Evolutionary conservation across 92 coral and sea anemone genomes (phyloP), one percentile per base, ranked within the genome.

Genomic region (Anthopleura xanthogrammica): DNA sequence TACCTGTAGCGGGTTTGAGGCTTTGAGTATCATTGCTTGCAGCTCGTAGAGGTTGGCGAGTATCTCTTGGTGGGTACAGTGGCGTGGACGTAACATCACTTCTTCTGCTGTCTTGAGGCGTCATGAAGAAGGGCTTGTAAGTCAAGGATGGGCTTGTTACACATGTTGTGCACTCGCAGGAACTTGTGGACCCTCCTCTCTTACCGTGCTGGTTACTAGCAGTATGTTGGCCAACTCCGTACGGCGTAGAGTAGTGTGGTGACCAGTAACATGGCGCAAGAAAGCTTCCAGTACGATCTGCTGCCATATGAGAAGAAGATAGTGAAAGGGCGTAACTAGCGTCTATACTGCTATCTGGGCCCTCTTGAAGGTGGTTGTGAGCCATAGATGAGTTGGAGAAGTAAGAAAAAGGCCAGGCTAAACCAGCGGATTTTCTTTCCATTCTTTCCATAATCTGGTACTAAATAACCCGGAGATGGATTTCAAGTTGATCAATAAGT

Each of bases 191-290:
- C 29, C 14, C 71, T 10, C 71, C 41, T 20, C 71, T 16, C 22
- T 79, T 79, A 5, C n/a, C 72, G 7, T 56, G 64, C 39, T 42
- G 75, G 40, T 19, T 16, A 17, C 29, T 43, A 5, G 24, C 74
- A 22, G 22, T 50, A 57, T 81, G 84, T 10, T 41, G 75, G n/a
- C 46, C 17, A 16, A 68, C 77, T 2, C 84, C 66, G 65, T 81
- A 81, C 11, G 84, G 70, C 9, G 68, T 60, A 3, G 76, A 60
- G 9, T 81, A 70, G 41, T 65, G 84, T 0, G 77, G 52, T 1
- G 84, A 77, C 84, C 84, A 81, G 66, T 81, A 81, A 72, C 84
- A 81, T 2, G 84, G 84, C 10, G 84, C n/a, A 0, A 81, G 36
- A 41, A 41, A 81, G 40, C 77, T 81, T 24, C 64, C 60, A 39